These are phyloP conservation scores for Dicrostonyx torquatus DNA, from an alignment of 2,797 vertebrate genomes.

Conservation along the genomic window DNA sequence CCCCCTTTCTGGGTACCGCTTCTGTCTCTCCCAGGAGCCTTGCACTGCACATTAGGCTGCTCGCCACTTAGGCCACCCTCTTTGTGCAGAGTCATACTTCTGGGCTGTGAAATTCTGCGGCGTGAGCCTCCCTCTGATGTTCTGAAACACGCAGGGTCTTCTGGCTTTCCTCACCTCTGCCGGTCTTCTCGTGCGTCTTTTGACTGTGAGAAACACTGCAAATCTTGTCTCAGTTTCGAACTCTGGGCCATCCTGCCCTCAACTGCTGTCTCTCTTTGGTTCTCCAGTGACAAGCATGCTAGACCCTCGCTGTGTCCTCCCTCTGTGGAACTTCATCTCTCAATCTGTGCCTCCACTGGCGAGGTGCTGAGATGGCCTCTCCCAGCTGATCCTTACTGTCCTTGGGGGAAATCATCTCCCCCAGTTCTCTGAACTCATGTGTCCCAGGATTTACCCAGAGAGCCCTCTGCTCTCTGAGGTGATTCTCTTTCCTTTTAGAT, in stretches of 20 bases:
- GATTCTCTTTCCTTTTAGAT: neutral
- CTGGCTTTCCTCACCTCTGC: too few relatives aligned
- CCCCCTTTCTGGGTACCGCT: neutral
- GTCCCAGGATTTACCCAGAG: neutral
- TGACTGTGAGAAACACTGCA: too few relatives aligned
- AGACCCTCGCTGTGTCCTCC: neutral
- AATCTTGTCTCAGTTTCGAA: neutral
- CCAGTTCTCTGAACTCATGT: neutral
- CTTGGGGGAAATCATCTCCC: rapidly evolving
- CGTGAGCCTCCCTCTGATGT: neutral
- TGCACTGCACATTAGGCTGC: neutral
- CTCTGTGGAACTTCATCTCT: too few relatives aligned
- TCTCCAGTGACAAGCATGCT: neutral
- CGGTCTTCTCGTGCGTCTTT: neutral
- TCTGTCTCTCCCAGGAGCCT: neutral
- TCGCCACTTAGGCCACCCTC: neutral
- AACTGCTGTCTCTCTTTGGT: neutral
- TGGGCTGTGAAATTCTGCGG: neutral
- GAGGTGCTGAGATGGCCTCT: neutral
- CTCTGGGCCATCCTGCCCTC: neutral
- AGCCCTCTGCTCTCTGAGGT: neutral
- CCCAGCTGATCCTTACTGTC: neutral
- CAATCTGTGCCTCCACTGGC: too few relatives aligned
- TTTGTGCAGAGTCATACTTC: neutral
- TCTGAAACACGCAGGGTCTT: neutral